Evolutionary conservation across 2,113 vertebrate genomes (phyloP).

Genomic region (Python bivittatus): DNA sequence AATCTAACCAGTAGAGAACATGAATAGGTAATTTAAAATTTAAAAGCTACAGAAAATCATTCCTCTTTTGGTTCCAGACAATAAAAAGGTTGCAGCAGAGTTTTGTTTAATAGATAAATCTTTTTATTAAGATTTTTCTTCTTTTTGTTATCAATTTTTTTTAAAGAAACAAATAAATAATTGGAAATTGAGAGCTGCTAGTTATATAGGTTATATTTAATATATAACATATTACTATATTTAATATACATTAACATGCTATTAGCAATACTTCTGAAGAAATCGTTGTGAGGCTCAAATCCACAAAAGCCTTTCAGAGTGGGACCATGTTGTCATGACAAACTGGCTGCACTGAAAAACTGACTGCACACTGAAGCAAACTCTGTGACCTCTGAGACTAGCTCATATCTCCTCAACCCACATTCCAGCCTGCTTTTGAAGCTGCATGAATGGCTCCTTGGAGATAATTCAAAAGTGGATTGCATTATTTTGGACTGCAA

Average conservation of each 20-base stretch:
- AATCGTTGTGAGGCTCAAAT: not conserved
- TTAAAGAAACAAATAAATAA: too few species aligned
- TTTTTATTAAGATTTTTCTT: constrained; percentile 2
- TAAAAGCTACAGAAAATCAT: not conserved
- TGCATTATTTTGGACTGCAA: not conserved
- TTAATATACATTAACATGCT: not conserved
- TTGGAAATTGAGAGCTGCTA: not conserved
- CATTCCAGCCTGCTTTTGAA: not conserved
- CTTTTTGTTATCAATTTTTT: too few species aligned
- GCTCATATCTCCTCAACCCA: not conserved
- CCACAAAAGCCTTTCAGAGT: not conserved
- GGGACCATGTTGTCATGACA: not conserved
- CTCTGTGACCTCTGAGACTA: not conserved
- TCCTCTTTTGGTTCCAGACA: not conserved
- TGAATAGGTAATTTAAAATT: not conserved
- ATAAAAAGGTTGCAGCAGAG: not conserved
- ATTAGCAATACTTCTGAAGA: not conserved
- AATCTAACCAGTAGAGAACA: not conserved
- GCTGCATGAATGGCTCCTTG: not conserved
- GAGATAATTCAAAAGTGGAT: not conserved
- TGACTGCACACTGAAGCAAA: not conserved
- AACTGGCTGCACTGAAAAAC: not conserved
- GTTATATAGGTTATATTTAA: not conserved
- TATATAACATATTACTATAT: not conserved
- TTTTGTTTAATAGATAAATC: not conserved